phyloP scores from a whole-genome alignment of 2,113 vertebrate species.

The Catharus minimus region DNA sequence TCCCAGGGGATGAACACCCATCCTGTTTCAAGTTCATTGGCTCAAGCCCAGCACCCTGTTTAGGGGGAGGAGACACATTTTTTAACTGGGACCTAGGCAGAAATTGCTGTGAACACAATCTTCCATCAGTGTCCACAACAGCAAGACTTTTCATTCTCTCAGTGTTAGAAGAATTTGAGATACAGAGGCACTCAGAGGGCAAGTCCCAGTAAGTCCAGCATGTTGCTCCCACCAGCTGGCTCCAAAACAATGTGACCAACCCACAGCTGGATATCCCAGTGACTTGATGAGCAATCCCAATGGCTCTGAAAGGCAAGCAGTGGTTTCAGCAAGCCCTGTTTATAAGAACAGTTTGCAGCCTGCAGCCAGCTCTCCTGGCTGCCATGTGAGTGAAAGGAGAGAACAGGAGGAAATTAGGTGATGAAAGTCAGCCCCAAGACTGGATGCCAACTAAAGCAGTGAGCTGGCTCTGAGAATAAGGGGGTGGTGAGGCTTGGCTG shows the following conservation, averaged over 20 bases:
- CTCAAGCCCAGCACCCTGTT: neutral
- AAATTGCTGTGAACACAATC: neutral
- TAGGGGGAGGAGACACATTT: neutral
- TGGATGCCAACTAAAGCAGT: slow-evolving; percentile 65
- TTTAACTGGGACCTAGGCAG: neutral
- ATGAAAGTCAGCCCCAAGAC: slow-evolving; percentile 57
- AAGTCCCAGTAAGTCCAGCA: neutral
- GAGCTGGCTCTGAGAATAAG: slow-evolving; percentile 46
- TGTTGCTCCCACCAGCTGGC: neutral
- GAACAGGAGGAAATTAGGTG: slow-evolving; percentile 68
- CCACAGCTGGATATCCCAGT: neutral
- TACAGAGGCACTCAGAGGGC: neutral
- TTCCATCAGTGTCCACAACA: neutral
- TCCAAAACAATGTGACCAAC: neutral
- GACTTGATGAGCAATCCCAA: neutral
- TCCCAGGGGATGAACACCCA: neutral
- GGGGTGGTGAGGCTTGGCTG: slow-evolving; percentile 30
- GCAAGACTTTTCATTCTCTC: neutral
- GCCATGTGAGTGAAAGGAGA: slow-evolving; percentile 55
- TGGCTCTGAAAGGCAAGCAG: neutral
- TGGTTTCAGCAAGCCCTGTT: slow-evolving; percentile 26
- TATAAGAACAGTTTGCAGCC: slow-evolving; percentile 43
- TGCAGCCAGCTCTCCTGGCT: slow-evolving; percentile 58
- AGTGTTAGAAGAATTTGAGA: neutral
- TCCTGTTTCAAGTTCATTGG: neutral